These are phyloP conservation scores for Cataglyphis altisquamis DNA, from an alignment of 2,888 invertebrate species.

Conservation along the genomic window DNA sequence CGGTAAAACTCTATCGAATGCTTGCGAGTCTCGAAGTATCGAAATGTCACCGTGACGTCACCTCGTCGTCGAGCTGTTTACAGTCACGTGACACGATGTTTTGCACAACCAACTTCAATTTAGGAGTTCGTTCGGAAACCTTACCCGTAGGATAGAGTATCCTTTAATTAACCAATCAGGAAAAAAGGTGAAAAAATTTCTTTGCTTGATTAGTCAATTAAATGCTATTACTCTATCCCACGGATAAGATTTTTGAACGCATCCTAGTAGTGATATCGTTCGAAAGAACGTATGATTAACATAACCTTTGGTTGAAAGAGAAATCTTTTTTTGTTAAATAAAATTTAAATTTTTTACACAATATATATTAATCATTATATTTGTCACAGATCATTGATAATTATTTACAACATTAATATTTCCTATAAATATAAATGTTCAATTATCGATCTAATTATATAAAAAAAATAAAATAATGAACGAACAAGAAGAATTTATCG, in stretches of 20 bases:
- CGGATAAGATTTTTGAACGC: not conserved
- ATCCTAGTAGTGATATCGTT: not conserved
- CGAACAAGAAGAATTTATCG: constrained; percentile 70
- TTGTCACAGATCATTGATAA: not conserved
- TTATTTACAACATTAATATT: not conserved
- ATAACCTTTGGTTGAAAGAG: not conserved
- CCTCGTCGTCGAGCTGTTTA: not conserved
- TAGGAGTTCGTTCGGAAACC: not conserved
- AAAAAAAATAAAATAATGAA: constrained; percentile 67
- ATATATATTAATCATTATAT: not conserved
- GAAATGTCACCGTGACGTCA: not conserved
- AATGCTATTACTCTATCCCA: too few species aligned
- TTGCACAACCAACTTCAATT: not conserved
- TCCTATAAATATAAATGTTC: constrained; percentile 1
- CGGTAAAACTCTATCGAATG: not conserved
- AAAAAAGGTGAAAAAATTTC: not conserved
- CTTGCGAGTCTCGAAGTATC: constrained; percentile 3
- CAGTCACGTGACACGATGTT: not conserved
- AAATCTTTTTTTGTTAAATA: not conserved
- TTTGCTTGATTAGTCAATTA: not conserved
- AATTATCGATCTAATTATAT: not conserved
- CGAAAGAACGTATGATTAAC: not conserved
- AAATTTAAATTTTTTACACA: not conserved
- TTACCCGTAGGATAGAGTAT: too few species aligned
- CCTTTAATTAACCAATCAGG: not conserved